These are phyloP conservation scores for Xylophagus ater DNA, from an alignment of 2,888 invertebrate genomes.

Conservation along the genomic window DNA sequence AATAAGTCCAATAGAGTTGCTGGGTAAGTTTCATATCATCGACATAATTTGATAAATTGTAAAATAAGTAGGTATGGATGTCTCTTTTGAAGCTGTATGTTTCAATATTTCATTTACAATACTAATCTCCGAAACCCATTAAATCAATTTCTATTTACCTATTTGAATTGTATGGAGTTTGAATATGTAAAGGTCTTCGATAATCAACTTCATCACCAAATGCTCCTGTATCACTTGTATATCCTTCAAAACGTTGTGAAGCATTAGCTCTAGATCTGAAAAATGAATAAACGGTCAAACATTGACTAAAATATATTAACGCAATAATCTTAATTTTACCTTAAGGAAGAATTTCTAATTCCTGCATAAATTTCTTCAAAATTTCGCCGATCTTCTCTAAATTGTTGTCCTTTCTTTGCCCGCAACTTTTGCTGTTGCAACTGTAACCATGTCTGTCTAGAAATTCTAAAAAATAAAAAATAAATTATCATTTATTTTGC, in stretches of 20 bases:
- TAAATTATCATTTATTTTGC: too few relatives aligned
- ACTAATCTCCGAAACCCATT: too few relatives aligned
- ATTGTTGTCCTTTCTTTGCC: slow-evolving; percentile 61
- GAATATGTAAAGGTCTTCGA: slow-evolving; percentile 23
- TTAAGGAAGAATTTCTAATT: slow-evolving; percentile 41
- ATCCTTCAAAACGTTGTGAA: slow-evolving; percentile 23
- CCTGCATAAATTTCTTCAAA: slow-evolving; percentile 48
- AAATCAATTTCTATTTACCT: slow-evolving; percentile 15
- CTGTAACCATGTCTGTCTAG: slow-evolving; percentile 67
- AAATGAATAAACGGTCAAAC: slow-evolving; percentile 1
- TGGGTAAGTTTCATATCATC: too few relatives aligned
- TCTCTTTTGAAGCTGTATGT: too few relatives aligned
- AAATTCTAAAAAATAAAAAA: slow-evolving; percentile 30
- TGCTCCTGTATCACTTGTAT: slow-evolving; percentile 25
- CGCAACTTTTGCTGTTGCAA: slow-evolving; percentile 71
- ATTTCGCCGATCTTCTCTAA: slow-evolving; percentile 56
- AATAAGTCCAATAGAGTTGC: too few relatives aligned
- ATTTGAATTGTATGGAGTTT: slow-evolving; percentile 22
- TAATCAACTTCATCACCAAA: slow-evolving; percentile 25
- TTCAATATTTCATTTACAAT: too few relatives aligned
- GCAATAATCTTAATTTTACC: too few relatives aligned
- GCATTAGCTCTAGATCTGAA: slow-evolving; percentile 19
- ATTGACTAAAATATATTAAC: slow-evolving; percentile 45
- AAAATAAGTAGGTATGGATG: too few relatives aligned
- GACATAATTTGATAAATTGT: too few relatives aligned